These are phyloP conservation scores for Abrostola triplasia DNA, from an alignment of 2,888 invertebrate genomes.

Conservation along the genomic window DNA sequence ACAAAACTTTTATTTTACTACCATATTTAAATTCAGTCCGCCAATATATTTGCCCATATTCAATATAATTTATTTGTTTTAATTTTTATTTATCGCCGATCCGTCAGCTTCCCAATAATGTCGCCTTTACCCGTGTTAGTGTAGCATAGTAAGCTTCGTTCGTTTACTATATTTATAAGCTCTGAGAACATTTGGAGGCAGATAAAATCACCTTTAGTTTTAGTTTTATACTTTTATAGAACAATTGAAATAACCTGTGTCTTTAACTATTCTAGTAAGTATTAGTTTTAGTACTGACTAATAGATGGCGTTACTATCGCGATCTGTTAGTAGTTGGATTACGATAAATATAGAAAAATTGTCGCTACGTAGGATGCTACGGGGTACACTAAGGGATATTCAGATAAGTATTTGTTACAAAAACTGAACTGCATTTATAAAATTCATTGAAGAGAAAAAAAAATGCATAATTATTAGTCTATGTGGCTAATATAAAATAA, in stretches of 20 bases:
- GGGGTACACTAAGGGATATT: slow-evolving; percentile 30
- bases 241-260: background rate
- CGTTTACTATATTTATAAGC: slow-evolving; percentile 18
- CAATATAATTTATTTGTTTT: slow-evolving; percentile 19
- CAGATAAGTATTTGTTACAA: slow-evolving; percentile 19
- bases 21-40: slow-evolving; percentile 52
- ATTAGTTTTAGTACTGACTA: slow-evolving; percentile 24
- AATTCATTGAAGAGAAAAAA: slow-evolving; percentile 3
- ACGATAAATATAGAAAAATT: slow-evolving; percentile 25
- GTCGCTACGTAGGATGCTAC: slow-evolving; percentile 45
- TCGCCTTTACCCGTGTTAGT: slow-evolving; percentile 26
- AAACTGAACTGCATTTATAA: slow-evolving; percentile 19
- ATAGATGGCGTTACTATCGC: slow-evolving; percentile 37
- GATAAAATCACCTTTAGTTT: slow-evolving; percentile 9
- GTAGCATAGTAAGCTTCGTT: slow-evolving; percentile 31
- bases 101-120: slow-evolving; percentile 58
- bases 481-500: too few species aligned
- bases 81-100: slow-evolving; percentile 53
- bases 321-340: slow-evolving; percentile 39
- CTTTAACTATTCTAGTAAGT: slow-evolving; percentile 31
- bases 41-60: slow-evolving; percentile 40
- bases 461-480: background rate
- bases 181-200: slow-evolving; percentile 26
- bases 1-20: slow-evolving; percentile 36
- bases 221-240: slow-evolving; percentile 25